These are phyloP conservation scores for Pipistrellus kuhlii DNA, from an alignment of 2,797 vertebrate species.

Conservation along the genomic window DNA sequence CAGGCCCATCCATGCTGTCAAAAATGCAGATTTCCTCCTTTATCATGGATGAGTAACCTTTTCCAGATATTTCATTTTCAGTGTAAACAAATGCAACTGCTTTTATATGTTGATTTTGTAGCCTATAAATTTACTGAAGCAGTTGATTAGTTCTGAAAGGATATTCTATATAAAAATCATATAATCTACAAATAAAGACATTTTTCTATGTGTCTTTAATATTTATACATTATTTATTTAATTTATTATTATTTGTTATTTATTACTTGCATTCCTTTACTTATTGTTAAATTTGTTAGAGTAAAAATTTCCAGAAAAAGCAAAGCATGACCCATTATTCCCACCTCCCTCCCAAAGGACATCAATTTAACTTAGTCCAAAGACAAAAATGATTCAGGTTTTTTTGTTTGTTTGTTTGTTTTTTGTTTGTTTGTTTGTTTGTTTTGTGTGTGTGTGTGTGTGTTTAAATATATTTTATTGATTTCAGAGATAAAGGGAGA, in stretches of 20 bases:
- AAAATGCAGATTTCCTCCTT: not conserved
- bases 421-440: too few species aligned
- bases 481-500: too few species aligned
- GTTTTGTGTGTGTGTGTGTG: too few species aligned
- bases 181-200: not conserved
- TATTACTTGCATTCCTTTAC: not conserved
- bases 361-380: not conserved
- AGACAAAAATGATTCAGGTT: not conserved
- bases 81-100: not conserved
- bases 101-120: not conserved
- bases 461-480: too few species aligned
- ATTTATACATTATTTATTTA: not conserved
- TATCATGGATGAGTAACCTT: not conserved
- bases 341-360: not conserved
- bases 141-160: not conserved
- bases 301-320: not conserved
- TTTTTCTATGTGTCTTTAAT: not conserved
- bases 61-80: slow-evolving; percentile 1
- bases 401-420: too few species aligned
- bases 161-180: not conserved
- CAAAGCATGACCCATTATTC: not conserved
- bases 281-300: not conserved
- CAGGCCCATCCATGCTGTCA: not conserved
- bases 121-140: not conserved
- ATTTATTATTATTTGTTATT: not conserved